A percentile compares a stretch with the other conserved stretches of the same genome.
Conservation (phyloP, 2,797 vertebrate species). For the Epinephelus coioides region DNA sequence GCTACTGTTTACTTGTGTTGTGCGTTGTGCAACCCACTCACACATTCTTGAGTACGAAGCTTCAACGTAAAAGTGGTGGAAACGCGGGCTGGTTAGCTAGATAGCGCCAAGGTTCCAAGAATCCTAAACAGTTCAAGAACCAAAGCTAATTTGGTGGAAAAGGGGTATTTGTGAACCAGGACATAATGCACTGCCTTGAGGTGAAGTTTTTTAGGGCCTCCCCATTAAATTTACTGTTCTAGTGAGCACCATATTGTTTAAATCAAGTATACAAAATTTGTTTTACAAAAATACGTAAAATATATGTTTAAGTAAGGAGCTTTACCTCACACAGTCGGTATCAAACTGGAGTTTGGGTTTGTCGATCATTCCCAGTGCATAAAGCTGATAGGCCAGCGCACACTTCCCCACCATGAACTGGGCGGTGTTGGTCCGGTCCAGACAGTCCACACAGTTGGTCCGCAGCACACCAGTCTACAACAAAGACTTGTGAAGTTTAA, state of each 20-base stretch:
- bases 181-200: too few relatives aligned
- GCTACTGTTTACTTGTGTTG: too few relatives aligned
- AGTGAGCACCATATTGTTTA: neutral
- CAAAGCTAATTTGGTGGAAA: too few relatives aligned
- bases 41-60: too few relatives aligned
- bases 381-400: constrained; percentile 96
- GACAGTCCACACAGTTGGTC: constrained; percentile 98
- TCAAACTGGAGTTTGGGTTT: constrained; percentile 98
- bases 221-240: neutral
- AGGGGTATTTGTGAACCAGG: too few relatives aligned
- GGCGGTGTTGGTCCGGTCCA: constrained; percentile 97
- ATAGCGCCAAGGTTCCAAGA: too few relatives aligned
- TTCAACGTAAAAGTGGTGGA: too few relatives aligned
- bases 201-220: too few relatives aligned
- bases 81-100: too few relatives aligned
- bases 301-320: neutral
- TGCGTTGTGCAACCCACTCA: too few relatives aligned
- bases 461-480: constrained; percentile 94
- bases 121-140: too few relatives aligned
- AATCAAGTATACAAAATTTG: neutral
- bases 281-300: neutral
- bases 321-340: constrained; percentile 96
- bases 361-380: constrained; percentile 95
- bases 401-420: constrained; percentile 99
- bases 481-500: neutral